Percentiles rank a stretch among this genome's conserved stretches.
Conservation (phyloP, 53 echinoderm and acorn worm genomes). For the Actinopyga echinites region DNA sequence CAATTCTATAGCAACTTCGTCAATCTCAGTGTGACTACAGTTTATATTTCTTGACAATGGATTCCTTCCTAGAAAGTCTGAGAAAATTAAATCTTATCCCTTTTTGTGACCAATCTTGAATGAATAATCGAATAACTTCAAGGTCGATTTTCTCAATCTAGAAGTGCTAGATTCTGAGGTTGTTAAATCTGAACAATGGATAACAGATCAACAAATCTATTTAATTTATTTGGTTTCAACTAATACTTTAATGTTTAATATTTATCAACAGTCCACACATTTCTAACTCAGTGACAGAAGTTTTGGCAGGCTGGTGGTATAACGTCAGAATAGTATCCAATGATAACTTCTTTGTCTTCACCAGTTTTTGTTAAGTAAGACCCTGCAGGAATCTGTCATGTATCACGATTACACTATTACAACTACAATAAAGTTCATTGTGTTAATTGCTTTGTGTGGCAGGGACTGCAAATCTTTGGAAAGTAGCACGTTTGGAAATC, state of each 20-base stretch:
- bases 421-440: too few species aligned
- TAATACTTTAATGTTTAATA: constrained; percentile 24
- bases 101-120: constrained; percentile 46
- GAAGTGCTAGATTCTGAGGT: constrained; percentile 7
- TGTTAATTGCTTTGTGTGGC: too few species aligned
- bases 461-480: too few species aligned
- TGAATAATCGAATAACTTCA: constrained; percentile 39
- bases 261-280: constrained; percentile 40
- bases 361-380: constrained; percentile 35
- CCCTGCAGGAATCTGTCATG: constrained; percentile 21
- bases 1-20: not conserved
- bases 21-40: not conserved
- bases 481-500: too few species aligned
- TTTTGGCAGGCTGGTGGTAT: constrained; percentile 17
- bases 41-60: not conserved
- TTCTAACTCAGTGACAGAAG: constrained; percentile 44
- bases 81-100: constrained; percentile 42
- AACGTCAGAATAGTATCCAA: constrained; percentile 46
- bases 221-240: not conserved
- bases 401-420: too few species aligned
- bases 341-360: constrained; percentile 5
- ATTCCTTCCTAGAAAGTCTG: constrained; percentile 44
- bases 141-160: constrained; percentile 21
- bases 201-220: too few species aligned
- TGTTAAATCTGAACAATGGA: constrained; percentile 41